phyloP scores from a whole-genome alignment of 2,888 invertebrate species.

The Harpalus rubripes region DNA sequence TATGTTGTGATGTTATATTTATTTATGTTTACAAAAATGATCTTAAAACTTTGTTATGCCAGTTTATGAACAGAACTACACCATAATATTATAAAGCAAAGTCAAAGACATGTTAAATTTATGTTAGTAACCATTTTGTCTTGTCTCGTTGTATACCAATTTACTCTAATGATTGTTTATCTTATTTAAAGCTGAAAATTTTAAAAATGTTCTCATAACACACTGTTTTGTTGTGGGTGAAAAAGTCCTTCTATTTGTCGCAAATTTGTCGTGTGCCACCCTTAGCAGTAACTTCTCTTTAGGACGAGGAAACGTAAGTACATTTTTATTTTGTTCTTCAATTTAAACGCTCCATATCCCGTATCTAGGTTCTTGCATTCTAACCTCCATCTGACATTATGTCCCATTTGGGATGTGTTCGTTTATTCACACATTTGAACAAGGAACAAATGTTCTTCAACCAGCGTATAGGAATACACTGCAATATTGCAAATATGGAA shows the following conservation, averaged over 20 bases:
- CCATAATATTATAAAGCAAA: not conserved
- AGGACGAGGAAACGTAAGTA: slow-evolving; percentile 45
- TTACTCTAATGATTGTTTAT: not conserved
- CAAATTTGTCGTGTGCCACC: slow-evolving; percentile 28
- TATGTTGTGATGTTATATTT: too few relatives aligned
- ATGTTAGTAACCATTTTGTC: not conserved
- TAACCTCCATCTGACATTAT: slow-evolving; percentile 37
- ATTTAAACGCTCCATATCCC: slow-evolving; percentile 55
- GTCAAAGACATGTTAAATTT: not conserved
- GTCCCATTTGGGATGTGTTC: slow-evolving; percentile 63
- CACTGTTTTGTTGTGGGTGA: not conserved
- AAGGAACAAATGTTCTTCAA: slow-evolving; percentile 33
- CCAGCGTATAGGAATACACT: not conserved
- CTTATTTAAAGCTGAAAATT: slow-evolving; percentile 3
- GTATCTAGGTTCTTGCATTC: slow-evolving; percentile 14
- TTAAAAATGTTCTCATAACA: not conserved
- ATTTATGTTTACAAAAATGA: too few relatives aligned
- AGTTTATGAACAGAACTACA: not conserved
- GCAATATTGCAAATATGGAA: not conserved
- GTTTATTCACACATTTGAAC: slow-evolving; percentile 63
- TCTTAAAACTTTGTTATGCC: too few relatives aligned
- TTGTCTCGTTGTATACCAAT: not conserved
- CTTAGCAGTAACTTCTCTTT: slow-evolving; percentile 37
- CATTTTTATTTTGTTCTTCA: slow-evolving; percentile 57
- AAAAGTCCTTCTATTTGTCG: slow-evolving; percentile 3